phyloP scores from a whole-genome alignment of 2,888 invertebrate species.

The Scrobipalpa atriplicella region DNA sequence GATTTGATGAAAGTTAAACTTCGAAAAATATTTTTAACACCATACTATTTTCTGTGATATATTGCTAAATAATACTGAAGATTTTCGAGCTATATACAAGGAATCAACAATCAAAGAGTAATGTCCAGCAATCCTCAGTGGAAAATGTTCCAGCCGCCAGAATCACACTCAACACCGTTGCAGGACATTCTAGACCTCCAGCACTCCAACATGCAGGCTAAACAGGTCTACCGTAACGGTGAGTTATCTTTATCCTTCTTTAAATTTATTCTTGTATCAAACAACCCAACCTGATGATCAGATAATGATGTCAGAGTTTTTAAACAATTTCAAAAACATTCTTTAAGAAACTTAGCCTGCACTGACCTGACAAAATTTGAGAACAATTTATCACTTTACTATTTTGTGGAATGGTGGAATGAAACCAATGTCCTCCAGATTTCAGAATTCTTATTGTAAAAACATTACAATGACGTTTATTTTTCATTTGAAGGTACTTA shows the following conservation, averaged over 20 bases:
- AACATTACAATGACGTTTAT: not conserved
- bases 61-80: slow-evolving; percentile 65
- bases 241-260: slow-evolving; percentile 44
- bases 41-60: slow-evolving; percentile 78
- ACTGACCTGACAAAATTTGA: no score
- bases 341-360: no score
- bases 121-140: slow-evolving; percentile 95
- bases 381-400: no score
- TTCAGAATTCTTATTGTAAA: not conserved
- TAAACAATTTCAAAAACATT: no score
- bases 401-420: no score
- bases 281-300: not conserved
- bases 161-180: slow-evolving; percentile 91
- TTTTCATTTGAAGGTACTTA: slow-evolving; percentile 65
- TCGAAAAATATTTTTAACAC: slow-evolving; percentile 59
- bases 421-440: no score
- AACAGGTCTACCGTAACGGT: slow-evolving; percentile 82
- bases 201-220: slow-evolving; percentile 79
- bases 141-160: slow-evolving; percentile 95
- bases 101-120: slow-evolving; percentile 65
- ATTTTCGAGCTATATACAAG: slow-evolving; percentile 76
- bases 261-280: not conserved
- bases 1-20: slow-evolving; percentile 68
- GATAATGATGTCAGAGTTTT: not conserved
- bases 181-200: slow-evolving; percentile 91